These are phyloP conservation scores for Tetranychus piercei DNA, from an alignment of 2,888 invertebrate genomes.

Conservation along the genomic window DNA sequence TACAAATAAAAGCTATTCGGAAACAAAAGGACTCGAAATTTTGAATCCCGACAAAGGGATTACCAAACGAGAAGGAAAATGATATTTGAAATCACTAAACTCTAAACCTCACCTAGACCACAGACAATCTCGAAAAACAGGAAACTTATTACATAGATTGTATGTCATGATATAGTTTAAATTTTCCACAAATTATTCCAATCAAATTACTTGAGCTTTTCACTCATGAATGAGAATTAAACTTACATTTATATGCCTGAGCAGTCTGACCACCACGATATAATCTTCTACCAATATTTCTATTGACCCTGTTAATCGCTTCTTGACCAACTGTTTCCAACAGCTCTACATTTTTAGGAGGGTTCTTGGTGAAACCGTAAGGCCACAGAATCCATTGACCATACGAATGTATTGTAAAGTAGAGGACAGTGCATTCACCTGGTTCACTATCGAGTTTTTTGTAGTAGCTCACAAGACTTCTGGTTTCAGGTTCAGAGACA, in stretches of 20 bases:
- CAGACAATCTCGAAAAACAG: too few species aligned
- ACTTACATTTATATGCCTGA: slow-evolving; percentile 16
- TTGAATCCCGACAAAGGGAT: too few species aligned
- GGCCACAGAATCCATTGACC: slow-evolving; percentile 32
- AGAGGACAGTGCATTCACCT: slow-evolving; percentile 28
- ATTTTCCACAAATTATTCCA: too few species aligned
- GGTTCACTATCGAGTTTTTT: slow-evolving; percentile 25
- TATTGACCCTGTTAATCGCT: slow-evolving; percentile 17
- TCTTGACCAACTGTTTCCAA: slow-evolving; percentile 29
- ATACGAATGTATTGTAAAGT: slow-evolving; percentile 32
- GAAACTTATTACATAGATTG: too few species aligned
- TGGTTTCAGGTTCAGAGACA: slow-evolving; percentile 34
- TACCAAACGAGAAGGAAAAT: too few species aligned
- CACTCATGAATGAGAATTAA: too few species aligned
- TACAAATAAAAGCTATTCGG: too few species aligned
- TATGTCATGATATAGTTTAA: too few species aligned
- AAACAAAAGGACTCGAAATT: too few species aligned
- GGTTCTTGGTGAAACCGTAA: slow-evolving; percentile 33
- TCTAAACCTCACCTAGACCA: too few species aligned
- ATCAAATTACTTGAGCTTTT: too few species aligned
- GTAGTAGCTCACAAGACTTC: slow-evolving; percentile 30
- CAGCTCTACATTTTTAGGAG: slow-evolving; percentile 31
- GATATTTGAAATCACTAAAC: too few species aligned
- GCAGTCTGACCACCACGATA: slow-evolving; percentile 21
- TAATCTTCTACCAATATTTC: slow-evolving; percentile 15